Conservation (phyloP, 2,888 invertebrate species). For the Philaethria dido region DNA sequence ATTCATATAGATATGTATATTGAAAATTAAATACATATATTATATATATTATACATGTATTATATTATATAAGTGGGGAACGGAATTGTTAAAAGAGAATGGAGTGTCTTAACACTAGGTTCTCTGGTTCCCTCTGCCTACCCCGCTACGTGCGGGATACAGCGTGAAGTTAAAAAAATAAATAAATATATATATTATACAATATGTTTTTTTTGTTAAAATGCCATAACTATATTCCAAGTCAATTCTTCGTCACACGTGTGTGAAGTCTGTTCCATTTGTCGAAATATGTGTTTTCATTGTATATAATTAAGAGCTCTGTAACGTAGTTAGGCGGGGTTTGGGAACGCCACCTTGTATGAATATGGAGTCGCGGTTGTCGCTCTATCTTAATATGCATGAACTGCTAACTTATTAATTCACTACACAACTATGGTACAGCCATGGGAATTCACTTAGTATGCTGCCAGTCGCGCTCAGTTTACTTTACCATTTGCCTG, state of each 20-base stretch:
- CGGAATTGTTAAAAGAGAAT: no score
- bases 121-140: no score
- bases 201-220: neutral
- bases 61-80: no score
- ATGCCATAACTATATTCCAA: neutral
- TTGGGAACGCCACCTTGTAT: constrained; percentile 48
- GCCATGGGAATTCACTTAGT: constrained; percentile 45
- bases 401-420: constrained; percentile 70
- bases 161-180: no score
- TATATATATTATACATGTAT: no score
- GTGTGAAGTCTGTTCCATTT: constrained; percentile 16
- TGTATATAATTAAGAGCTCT: constrained; percentile 40
- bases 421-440: constrained; percentile 58
- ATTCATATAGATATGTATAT: no score
- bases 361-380: constrained; percentile 65
- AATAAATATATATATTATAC: no score
- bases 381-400: constrained; percentile 66
- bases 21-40: no score
- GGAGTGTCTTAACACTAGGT: no score
- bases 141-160: no score
- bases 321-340: constrained; percentile 37
- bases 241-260: neutral
- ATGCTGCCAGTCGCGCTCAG: constrained; percentile 43
- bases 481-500: constrained; percentile 50
- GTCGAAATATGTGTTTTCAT: constrained; percentile 33